Evolutionary conservation across 2,888 invertebrate species (phyloP).

Genomic region (Xanthorhoe spadicearia): DNA sequence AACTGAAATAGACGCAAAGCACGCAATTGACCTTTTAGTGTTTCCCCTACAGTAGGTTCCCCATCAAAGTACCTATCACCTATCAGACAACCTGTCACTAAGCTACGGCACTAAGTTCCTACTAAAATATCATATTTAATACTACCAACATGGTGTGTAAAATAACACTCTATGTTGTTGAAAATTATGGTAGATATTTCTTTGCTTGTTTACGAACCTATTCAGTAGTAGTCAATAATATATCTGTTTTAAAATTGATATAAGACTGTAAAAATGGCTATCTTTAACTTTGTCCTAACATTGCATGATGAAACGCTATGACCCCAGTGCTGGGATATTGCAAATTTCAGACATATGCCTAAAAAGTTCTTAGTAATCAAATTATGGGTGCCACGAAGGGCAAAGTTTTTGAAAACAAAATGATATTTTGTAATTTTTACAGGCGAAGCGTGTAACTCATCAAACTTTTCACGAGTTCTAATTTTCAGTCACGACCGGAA

Average conservation of each 20-base stretch:
- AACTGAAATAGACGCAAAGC: constrained; percentile 45
- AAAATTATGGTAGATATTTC: background rate
- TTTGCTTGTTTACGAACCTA: background rate
- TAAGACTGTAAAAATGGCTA: constrained; percentile 43
- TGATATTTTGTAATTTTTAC: constrained; percentile 29
- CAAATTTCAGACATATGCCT: background rate
- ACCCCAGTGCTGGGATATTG: background rate
- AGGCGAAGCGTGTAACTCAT: constrained; percentile 35
- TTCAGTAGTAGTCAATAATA: background rate
- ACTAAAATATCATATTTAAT: background rate
- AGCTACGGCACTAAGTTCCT: background rate
- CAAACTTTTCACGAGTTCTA: constrained; percentile 41
- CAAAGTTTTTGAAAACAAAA: constrained; percentile 36
- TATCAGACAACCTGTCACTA: background rate
- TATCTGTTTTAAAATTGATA: constrained; percentile 42
- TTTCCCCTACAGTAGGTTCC: constrained; percentile 11
- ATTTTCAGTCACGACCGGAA: constrained; percentile 40
- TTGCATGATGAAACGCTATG: constrained; percentile 42
- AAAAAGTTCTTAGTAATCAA: constrained; percentile 21
- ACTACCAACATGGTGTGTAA: too few species aligned
- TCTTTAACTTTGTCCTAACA: constrained; percentile 49
- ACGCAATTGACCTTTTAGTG: constrained; percentile 47
- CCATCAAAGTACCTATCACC: background rate
- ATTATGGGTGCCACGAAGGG: constrained; percentile 18
- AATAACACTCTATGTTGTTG: too few species aligned